Conservation (phyloP, 2,888 invertebrate genomes). For the Rotaria sp. region DNA sequence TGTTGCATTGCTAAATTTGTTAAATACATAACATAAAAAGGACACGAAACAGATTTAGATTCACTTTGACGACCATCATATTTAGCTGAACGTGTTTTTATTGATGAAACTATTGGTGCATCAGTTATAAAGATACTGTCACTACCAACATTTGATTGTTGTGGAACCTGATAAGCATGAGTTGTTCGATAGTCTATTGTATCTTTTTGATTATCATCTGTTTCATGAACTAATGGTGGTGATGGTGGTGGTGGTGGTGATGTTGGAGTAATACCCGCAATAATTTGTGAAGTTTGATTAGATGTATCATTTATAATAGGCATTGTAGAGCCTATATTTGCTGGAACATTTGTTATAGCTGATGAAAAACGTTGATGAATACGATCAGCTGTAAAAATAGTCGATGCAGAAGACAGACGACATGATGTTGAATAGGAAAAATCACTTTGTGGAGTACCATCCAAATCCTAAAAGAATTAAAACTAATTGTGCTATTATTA, state of each 20-base stretch:
- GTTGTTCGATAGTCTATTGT: not conserved
- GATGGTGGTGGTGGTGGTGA: not conserved
- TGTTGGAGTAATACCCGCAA: not conserved
- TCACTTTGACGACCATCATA: not conserved
- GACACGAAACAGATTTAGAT: not conserved
- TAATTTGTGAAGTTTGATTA: not conserved
- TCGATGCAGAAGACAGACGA: not conserved
- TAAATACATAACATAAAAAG: conserved; percentile 16
- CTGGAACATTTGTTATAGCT: not conserved
- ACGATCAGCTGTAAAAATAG: not conserved
- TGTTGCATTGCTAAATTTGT: not conserved
- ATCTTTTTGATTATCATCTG: not conserved
- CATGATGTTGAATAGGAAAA: not conserved
- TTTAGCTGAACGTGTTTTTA: not conserved
- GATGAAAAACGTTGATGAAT: conserved; percentile 17
- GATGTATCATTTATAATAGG: not conserved
- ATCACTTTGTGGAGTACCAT: not conserved
- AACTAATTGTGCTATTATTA: not conserved
- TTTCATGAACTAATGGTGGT: not conserved
- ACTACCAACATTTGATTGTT: not conserved
- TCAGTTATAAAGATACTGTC: not conserved
- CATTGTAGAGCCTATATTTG: not conserved
- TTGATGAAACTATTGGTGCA: not conserved
- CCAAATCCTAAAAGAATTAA: not conserved
- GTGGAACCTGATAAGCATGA: not conserved